Evolutionary conservation across 1,140 invertebrate species (phyloP).

Genomic region (Drosophila pseudoobscura): DNA sequence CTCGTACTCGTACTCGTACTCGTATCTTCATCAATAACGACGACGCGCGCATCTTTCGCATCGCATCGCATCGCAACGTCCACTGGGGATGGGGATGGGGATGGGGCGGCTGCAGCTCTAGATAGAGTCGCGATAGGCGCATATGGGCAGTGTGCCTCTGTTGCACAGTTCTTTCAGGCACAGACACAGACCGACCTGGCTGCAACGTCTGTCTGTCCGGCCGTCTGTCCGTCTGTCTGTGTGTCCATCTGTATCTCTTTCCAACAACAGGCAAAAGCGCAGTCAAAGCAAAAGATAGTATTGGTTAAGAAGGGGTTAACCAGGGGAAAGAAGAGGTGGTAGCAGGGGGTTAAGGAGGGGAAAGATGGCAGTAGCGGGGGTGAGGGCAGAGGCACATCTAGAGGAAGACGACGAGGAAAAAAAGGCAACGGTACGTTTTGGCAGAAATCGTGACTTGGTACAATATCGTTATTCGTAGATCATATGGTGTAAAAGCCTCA

Average conservation of each 20-base stretch:
- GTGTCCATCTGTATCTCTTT: constrained; percentile 12
- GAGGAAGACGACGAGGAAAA: background rate
- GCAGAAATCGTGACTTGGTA: constrained; percentile 80
- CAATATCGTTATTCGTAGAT: constrained; percentile 83
- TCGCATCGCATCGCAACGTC: constrained; percentile 61
- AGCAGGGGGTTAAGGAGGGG: background rate
- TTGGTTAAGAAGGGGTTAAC: constrained; percentile 20
- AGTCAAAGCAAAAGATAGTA: constrained; percentile 5
- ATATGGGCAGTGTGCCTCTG: constrained; percentile 69
- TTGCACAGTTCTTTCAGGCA: constrained; percentile 50
- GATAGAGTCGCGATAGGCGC: constrained; percentile 78
- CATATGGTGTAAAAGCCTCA: constrained; percentile 78
- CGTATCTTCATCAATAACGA: constrained; percentile 82
- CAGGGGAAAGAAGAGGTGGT: constrained; percentile 3
- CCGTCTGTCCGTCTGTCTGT: constrained; percentile 27
- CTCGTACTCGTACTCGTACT: constrained; percentile 58
- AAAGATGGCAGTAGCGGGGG: too few relatives aligned
- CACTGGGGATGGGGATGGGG: constrained; percentile 37
- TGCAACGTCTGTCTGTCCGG: constrained; percentile 18
- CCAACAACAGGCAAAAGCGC: constrained; percentile 21
- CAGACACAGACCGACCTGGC: constrained; percentile 22
- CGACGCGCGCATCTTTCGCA: constrained; percentile 59
- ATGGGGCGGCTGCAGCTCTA: constrained; percentile 56
- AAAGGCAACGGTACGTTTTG: constrained; percentile 81
- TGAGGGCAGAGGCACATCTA: too few relatives aligned